Base-by-base conservation (phyloP, 1,140 invertebrate species). In the Atta cephalotes region DNA sequence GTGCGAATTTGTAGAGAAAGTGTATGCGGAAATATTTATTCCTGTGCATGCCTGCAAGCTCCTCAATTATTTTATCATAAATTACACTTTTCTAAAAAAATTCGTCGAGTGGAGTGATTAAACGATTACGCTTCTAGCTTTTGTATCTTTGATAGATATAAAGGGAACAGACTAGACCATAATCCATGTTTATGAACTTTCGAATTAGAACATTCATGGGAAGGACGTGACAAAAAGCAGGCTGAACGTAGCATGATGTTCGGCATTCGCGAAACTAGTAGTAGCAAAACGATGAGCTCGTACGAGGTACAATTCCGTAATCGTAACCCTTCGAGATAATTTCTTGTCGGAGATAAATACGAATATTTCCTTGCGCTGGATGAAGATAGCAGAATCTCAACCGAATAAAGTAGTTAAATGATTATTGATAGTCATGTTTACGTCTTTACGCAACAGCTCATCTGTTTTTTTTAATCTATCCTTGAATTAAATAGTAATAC, bases 381-480 rank as follows among this genome's bases (percentile, higher is more conserved):
- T 2, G 14, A 85, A 78, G 31, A 39, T 18, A 49, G 12, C 56
- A 28, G 14, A 1, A 77, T 66, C 35, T 66, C 35, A 25, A 28
- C 18, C 18, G 0, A 84, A 84, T 77, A 76, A 53, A 84, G 10
- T 63, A 31, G 25, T 76, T 51, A 35, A 51, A 39, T 28, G 66
- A 76, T 77, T 78, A 78, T 81, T 39, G 71, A 85, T 76, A 39
- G 18, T 39, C 28, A 6, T 9, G 28, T 65, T 72, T 28, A 10
- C 12, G 53, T 72, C 5, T 58, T 66, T 66, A 51, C 16, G 3
- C 25, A n/a, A 49, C 60, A 31, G 76, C n/a, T 35, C 7, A 45
- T 25, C 18, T 9, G 3, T 45, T 68, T 84, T 12, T 89, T 89
- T 10, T 87, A 79, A 79, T 85, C 76, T 89, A 89, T 90, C 65